Evolutionary conservation across 1,140 invertebrate genomes (phyloP).

Genomic region (Teleogryllus occipitalis): DNA sequence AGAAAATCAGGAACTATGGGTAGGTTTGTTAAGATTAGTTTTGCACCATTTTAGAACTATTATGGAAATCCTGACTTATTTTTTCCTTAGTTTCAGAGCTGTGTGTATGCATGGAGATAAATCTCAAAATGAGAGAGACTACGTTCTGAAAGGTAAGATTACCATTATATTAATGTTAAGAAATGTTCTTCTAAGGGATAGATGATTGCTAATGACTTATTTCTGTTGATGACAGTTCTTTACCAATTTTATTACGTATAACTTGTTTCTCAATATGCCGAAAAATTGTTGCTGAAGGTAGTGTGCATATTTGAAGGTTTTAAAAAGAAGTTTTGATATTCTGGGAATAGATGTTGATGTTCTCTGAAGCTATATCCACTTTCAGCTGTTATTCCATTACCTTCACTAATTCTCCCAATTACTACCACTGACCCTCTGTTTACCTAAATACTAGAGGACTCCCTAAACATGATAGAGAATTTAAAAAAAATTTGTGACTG

Average conservation of each 20-base stretch:
- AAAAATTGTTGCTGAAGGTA: neutral
- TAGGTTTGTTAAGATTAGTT: constrained; percentile 31
- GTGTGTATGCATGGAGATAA: constrained; percentile 86
- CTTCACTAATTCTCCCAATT: no score
- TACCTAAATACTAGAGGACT: no score
- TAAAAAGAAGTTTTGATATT: neutral
- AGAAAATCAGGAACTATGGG: constrained; percentile 83
- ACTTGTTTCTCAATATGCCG: neutral
- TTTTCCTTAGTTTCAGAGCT: constrained; percentile 46
- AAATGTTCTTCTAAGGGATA: neutral
- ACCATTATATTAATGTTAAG: neutral
- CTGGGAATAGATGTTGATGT: no score
- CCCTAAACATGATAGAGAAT: neutral
- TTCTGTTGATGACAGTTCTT: neutral
- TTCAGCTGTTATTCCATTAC: no score
- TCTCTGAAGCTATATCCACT: no score
- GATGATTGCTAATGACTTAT: neutral
- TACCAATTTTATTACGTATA: neutral
- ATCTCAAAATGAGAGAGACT: constrained; percentile 79
- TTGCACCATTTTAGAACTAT: neutral
- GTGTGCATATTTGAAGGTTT: neutral
- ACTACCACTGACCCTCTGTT: no score
- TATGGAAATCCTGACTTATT: neutral
- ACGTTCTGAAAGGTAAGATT: constrained; percentile 40
- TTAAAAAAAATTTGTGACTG: neutral